These are phyloP conservation scores for Colletes collaris DNA, from an alignment of 2,888 invertebrate genomes.

Conservation along the genomic window DNA sequence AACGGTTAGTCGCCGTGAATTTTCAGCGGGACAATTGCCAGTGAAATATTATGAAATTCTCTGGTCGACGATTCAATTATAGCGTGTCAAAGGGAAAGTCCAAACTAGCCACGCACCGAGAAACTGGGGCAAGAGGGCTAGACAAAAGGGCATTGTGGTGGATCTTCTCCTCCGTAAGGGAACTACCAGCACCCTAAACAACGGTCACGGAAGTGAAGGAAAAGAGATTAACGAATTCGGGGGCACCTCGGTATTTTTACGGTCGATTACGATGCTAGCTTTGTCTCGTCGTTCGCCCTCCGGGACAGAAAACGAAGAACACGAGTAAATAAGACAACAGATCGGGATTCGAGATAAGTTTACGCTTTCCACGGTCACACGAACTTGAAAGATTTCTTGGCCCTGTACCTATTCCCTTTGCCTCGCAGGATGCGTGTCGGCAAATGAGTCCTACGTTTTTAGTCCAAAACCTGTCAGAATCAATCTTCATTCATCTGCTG, in stretches of 20 bases:
- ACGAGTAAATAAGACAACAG: conserved; percentile 72
- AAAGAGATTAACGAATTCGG: conserved; percentile 76
- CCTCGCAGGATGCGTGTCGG: neutral
- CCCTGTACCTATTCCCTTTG: neutral
- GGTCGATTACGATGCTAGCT: conserved; percentile 71
- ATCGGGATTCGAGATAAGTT: conserved; percentile 53
- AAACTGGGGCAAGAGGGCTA: conserved; percentile 61
- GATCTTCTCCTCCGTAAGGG: conserved; percentile 43
- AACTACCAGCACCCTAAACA: conserved; percentile 57
- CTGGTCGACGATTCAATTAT: conserved; percentile 54
- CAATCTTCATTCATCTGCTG: neutral
- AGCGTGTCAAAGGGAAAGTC: conserved; percentile 30
- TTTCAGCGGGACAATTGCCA: neutral
- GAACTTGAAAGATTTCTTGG: conserved; percentile 25
- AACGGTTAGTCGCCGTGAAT: neutral
- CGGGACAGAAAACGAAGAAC: conserved; percentile 42
- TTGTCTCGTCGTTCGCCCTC: conserved; percentile 55
- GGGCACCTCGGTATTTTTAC: conserved; percentile 73
- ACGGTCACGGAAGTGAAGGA: conserved; percentile 61
- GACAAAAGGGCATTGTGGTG: conserved; percentile 63
- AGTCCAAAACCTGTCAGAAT: neutral
- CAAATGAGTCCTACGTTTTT: neutral
- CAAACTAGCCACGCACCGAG: conserved; percentile 44
- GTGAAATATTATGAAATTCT: conserved; percentile 37
- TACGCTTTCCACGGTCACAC: conserved; percentile 30